phyloP scores from a whole-genome alignment of 2,797 vertebrate species.

The Coccyzus lansbergi region DNA sequence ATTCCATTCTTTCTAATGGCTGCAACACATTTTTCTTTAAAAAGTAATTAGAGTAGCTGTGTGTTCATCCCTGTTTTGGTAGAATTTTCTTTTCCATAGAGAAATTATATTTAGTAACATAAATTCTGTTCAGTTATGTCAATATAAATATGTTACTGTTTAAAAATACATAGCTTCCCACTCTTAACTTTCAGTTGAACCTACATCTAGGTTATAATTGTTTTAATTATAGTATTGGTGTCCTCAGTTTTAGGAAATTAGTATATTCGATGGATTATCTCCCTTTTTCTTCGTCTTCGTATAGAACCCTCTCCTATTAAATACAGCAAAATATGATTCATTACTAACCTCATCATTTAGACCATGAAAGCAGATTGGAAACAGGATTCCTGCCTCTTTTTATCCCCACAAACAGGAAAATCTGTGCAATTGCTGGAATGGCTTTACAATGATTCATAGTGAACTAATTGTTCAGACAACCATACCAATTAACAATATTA shows the following conservation, averaged over 20 bases:
- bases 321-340: neutral
- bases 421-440: neutral
- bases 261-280: neutral
- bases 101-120: neutral
- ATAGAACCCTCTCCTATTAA: neutral
- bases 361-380: neutral
- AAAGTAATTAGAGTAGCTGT: neutral
- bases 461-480: neutral
- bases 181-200: neutral
- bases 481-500: neutral
- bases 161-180: neutral
- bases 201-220: neutral
- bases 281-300: neutral
- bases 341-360: neutral
- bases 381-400: neutral
- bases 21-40: neutral
- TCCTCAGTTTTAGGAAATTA: neutral
- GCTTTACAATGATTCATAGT: neutral
- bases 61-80: neutral
- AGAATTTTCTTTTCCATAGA: neutral
- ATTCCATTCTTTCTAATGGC: neutral
- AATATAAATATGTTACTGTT: neutral
- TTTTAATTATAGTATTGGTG: neutral
- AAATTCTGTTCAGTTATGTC: neutral
- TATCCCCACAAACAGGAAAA: slow-evolving; percentile 18